phyloP scores from a whole-genome alignment of 2,888 invertebrate genomes.

The Apomyelois bistriatella region DNA sequence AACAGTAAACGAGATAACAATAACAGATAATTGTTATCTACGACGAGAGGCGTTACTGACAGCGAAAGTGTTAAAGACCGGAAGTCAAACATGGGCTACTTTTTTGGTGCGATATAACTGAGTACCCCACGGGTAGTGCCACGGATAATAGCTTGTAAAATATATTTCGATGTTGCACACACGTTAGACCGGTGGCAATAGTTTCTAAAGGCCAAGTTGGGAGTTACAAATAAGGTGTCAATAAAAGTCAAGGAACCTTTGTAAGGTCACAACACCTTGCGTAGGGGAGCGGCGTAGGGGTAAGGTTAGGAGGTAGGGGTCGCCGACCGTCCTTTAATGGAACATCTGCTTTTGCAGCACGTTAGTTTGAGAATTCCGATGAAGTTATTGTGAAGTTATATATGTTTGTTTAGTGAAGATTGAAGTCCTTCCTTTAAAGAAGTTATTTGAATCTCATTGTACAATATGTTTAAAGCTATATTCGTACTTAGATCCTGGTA shows the following conservation, averaged over 20 bases:
- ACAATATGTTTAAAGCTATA: too few species aligned
- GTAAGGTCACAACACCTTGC: slow-evolving; percentile 6
- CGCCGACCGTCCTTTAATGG: slow-evolving; percentile 17
- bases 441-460: too few species aligned
- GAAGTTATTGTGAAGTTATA: neutral
- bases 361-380: neutral
- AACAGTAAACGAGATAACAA: too few species aligned
- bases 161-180: neutral
- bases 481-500: too few species aligned
- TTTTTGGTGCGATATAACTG: too few species aligned
- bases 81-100: too few species aligned
- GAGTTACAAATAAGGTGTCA: slow-evolving; percentile 9
- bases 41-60: too few species aligned
- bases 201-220: neutral
- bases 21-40: too few species aligned
- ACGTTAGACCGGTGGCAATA: neutral
- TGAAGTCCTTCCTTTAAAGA: neutral
- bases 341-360: neutral
- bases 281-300: neutral
- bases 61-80: too few species aligned
- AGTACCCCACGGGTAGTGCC: too few species aligned
- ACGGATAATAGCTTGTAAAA: too few species aligned
- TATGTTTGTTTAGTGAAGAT: neutral
- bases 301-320: slow-evolving; percentile 15
- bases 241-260: slow-evolving; percentile 5